phyloP scores from a whole-genome alignment of 92 coral and sea anemone genomes.

The Paragorgia papillata region DNA sequence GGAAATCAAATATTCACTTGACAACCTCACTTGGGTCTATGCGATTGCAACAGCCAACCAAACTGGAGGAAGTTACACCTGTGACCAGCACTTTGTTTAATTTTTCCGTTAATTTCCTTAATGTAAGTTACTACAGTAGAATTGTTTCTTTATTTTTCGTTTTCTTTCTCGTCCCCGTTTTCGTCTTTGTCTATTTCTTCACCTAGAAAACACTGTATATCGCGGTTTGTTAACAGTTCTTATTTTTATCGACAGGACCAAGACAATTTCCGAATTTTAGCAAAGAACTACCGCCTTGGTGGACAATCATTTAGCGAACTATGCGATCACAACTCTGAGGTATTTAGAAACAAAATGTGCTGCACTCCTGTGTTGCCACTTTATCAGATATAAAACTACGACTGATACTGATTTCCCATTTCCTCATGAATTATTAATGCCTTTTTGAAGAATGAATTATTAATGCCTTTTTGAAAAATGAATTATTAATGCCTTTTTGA shows the following conservation, averaged over 20 bases:
- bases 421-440: too few species aligned
- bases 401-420: too few species aligned
- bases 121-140: slow-evolving; percentile 8
- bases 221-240: background rate
- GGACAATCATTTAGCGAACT: slow-evolving; percentile 84
- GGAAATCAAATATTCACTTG: slow-evolving; percentile 34
- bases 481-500: too few species aligned
- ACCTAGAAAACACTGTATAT: too few species aligned
- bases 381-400: too few species aligned
- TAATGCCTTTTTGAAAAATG: too few species aligned
- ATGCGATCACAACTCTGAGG: slow-evolving; percentile 87
- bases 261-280: slow-evolving; percentile 76
- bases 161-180: too few species aligned
- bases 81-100: slow-evolving; percentile 35
- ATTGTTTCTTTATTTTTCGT: background rate
- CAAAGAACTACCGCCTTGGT: slow-evolving; percentile 82
- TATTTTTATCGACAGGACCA: slow-evolving; percentile 59
- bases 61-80: slow-evolving; percentile 31
- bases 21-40: slow-evolving; percentile 27
- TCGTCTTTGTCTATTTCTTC: too few species aligned
- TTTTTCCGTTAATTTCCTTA: background rate
- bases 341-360: slow-evolving; percentile 57
- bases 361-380: too few species aligned
- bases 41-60: slow-evolving; percentile 17
- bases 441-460: too few species aligned